phyloP scores from a whole-genome alignment of 2,888 invertebrate species.

The Diplazon laetatorius region DNA sequence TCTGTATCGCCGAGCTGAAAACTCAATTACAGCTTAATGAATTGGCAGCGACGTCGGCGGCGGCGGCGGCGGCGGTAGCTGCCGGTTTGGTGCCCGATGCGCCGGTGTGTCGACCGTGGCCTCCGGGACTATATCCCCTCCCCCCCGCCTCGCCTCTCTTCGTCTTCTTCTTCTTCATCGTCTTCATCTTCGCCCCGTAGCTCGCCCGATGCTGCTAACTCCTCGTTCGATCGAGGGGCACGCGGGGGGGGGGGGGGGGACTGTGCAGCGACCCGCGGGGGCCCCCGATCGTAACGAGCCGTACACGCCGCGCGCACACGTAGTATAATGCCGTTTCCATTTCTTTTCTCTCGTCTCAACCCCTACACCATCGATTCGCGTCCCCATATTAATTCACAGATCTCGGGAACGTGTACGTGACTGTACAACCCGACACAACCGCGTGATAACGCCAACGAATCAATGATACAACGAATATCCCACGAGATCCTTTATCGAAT shows the following conservation, averaged over 20 bases:
- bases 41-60: constrained; percentile 76
- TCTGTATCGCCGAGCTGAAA: constrained; percentile 80
- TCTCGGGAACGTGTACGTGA: constrained; percentile 32
- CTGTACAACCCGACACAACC: constrained; percentile 28
- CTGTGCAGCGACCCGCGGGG: constrained; percentile 29
- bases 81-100: constrained; percentile 35
- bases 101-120: constrained; percentile 58
- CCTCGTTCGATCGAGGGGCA: constrained; percentile 47
- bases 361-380: constrained; percentile 25
- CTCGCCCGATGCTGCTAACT: constrained; percentile 37
- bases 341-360: constrained; percentile 36
- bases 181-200: constrained; percentile 7
- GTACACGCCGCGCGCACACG: constrained; percentile 58
- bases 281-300: constrained; percentile 63
- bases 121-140: constrained; percentile 67
- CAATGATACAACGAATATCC: constrained; percentile 37
- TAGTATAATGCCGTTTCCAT: constrained; percentile 39
- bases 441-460: constrained; percentile 42
- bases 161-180: constrained; percentile 32
- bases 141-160: constrained; percentile 43
- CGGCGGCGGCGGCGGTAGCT: constrained; percentile 66
- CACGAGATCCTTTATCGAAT: constrained; percentile 50
- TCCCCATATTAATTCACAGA: constrained; percentile 59
- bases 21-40: constrained; percentile 82
- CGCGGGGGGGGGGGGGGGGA: too few relatives aligned